Evolutionary conservation across 2,888 invertebrate species (phyloP).

Genomic region (Agonopterix arenella): DNA sequence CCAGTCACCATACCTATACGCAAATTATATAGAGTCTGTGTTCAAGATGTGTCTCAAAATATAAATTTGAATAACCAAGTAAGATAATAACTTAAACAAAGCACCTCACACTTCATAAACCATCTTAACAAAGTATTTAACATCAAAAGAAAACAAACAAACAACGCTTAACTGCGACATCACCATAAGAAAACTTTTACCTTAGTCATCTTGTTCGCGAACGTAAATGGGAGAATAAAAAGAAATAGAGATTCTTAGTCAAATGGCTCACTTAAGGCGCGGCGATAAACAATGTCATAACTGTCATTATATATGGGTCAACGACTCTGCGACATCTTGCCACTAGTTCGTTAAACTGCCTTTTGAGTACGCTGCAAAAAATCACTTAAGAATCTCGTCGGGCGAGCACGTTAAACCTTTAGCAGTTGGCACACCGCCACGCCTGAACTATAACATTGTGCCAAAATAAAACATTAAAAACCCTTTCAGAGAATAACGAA

Average conservation of each 20-base stretch:
- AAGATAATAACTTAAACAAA: neutral
- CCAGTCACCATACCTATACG: too few relatives aligned
- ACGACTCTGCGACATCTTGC: slow-evolving; percentile 59
- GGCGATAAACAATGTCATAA: slow-evolving; percentile 54
- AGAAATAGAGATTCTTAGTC: slow-evolving; percentile 28
- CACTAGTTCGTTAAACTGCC: slow-evolving; percentile 63
- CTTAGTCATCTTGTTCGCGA: slow-evolving; percentile 21
- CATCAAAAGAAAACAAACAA: neutral
- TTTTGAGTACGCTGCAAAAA: slow-evolving; percentile 53
- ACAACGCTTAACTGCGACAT: too few relatives aligned
- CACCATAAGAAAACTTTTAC: slow-evolving; percentile 15
- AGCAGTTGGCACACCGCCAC: slow-evolving; percentile 61
- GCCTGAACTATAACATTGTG: slow-evolving; percentile 47
- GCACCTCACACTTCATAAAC: neutral
- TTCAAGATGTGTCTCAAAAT: too few relatives aligned
- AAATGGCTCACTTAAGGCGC: slow-evolving; percentile 41
- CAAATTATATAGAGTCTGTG: too few relatives aligned
- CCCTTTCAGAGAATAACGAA: slow-evolving; percentile 53
- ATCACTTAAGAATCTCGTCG: slow-evolving; percentile 64
- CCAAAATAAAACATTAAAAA: slow-evolving; percentile 72
- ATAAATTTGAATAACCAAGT: neutral
- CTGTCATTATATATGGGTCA: slow-evolving; percentile 61
- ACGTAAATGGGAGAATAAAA: slow-evolving; percentile 26
- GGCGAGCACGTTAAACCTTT: slow-evolving; percentile 63
- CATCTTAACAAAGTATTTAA: neutral